Conservation (phyloP, 2,888 invertebrate genomes). For the Perizoma affinitatum region DNA sequence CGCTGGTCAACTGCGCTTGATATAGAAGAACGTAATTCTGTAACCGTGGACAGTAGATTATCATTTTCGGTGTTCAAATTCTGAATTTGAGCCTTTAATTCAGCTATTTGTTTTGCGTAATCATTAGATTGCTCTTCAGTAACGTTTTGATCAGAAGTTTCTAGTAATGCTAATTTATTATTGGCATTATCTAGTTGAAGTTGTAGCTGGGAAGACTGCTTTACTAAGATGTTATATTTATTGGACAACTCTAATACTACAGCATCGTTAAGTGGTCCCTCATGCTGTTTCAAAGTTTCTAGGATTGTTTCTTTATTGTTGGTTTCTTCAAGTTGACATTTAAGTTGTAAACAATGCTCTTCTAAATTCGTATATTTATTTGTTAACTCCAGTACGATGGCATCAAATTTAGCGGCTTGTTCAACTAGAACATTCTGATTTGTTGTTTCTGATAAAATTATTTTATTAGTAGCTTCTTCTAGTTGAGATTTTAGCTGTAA, state of each 20-base stretch:
- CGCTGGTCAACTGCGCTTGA: conserved; percentile 86
- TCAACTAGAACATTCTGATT: conserved; percentile 1
- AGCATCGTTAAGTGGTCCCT: conserved; percentile 41
- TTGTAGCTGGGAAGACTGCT: conserved; percentile 45
- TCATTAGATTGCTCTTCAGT: conserved; percentile 41
- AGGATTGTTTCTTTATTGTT: conserved; percentile 49
- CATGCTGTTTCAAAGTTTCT: conserved; percentile 37
- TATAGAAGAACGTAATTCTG: conserved; percentile 74
- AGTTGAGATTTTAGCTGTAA: conserved; percentile 53
- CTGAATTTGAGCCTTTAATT: conserved; percentile 61
- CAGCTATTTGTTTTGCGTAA: conserved; percentile 56
- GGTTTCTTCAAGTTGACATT: conserved; percentile 56
- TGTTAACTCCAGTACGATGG: conserved; percentile 41
- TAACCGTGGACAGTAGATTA: conserved; percentile 70
- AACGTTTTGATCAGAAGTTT: conserved; percentile 53
- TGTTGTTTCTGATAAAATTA: conserved; percentile 54
- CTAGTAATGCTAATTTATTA: conserved; percentile 62
- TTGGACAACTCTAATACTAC: conserved; percentile 48
- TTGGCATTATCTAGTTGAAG: conserved; percentile 64
- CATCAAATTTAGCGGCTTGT: conserved; percentile 44
- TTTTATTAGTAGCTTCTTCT: conserved; percentile 69
- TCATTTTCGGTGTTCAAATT: conserved; percentile 74
- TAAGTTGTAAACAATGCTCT: conserved; percentile 43
- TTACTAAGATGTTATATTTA: conserved; percentile 54
- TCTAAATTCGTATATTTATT: conserved; percentile 56